Evolutionary conservation across 2,113 vertebrate species (phyloP).

Genomic region (Melanocharis versteri): DNA sequence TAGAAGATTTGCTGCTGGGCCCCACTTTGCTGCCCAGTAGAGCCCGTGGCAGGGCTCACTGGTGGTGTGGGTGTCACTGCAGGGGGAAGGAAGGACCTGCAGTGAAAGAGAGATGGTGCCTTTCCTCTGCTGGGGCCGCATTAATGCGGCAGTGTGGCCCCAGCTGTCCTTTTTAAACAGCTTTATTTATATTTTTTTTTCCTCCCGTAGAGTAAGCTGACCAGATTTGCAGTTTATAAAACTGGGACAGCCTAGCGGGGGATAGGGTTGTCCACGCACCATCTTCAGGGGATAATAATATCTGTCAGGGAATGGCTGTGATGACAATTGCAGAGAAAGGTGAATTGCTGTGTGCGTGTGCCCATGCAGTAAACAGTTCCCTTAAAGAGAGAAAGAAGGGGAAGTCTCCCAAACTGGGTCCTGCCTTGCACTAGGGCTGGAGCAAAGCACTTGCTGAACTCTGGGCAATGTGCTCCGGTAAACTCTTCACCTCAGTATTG

Average conservation of each 20-base stretch:
- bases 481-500: constrained; percentile 68
- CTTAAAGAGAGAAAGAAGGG: neutral
- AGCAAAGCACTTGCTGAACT: neutral
- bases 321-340: neutral
- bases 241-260: constrained; percentile 68
- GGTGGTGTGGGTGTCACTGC: neutral
- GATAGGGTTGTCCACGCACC: constrained; percentile 1
- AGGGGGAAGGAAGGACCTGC: neutral
- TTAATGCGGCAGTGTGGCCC: neutral
- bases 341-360: neutral
- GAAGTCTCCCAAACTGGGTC: neutral
- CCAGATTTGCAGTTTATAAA: constrained; percentile 67
- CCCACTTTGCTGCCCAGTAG: neutral
- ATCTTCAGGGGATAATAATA: constrained; percentile 59
- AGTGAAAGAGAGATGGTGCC: neutral
- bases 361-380: neutral
- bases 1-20: neutral
- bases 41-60: neutral
- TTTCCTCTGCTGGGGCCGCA: neutral
- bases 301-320: constrained; percentile 31
- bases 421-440: neutral
- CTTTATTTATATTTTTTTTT: neutral
- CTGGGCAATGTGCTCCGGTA: neutral
- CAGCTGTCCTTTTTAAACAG: constrained; percentile 36
- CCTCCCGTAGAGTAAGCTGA: neutral